Conservation (phyloP, 2,113 vertebrate species). For the Melanerpes aurifrons region DNA sequence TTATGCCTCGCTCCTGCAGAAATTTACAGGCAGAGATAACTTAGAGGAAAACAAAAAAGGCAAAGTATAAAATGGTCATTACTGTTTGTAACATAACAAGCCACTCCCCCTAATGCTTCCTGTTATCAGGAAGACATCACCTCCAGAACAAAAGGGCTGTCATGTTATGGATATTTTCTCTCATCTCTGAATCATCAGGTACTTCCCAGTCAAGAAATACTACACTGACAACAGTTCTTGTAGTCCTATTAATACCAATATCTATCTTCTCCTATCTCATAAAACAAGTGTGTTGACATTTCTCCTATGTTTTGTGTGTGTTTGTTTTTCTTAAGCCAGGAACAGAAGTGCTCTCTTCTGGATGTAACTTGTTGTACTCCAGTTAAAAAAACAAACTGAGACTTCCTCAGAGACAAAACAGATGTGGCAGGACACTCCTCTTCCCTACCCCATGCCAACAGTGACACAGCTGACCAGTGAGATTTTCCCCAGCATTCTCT, state of each 20-base stretch:
- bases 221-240: background rate
- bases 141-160: background rate
- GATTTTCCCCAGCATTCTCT: background rate
- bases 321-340: background rate
- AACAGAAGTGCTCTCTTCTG: background rate
- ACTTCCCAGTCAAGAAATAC: background rate
- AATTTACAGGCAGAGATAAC: background rate
- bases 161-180: background rate
- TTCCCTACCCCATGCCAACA: background rate
- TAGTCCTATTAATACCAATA: background rate
- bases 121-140: background rate
- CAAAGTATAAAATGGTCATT: background rate
- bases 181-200: background rate
- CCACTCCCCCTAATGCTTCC: background rate
- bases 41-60: background rate
- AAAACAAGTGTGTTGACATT: background rate
- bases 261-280: background rate
- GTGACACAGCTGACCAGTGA: background rate
- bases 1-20: background rate
- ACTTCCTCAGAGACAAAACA: background rate
- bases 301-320: background rate
- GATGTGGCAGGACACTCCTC: background rate
- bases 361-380: background rate
- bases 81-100: background rate
- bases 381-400: background rate